Evolutionary conservation across 1,140 invertebrate species (phyloP), one percentile per base, ranked within the genome.

Genomic region (Pachyrhynchus sulphureomaculatus): DNA sequence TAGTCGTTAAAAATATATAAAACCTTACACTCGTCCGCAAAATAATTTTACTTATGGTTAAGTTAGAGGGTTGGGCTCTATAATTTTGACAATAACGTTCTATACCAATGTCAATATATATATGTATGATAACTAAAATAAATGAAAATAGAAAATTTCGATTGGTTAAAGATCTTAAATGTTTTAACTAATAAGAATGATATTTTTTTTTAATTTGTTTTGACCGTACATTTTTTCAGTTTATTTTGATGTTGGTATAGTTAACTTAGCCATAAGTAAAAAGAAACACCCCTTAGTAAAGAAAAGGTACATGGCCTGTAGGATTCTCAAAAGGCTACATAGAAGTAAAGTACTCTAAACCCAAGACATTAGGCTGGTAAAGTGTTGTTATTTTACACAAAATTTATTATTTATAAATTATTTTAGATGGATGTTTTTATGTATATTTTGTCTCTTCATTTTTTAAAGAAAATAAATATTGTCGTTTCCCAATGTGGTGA

Each of bases 1-100:
- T 24, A 84, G 81, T 66, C 53, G 61, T 42, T 64, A 55, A 23
- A 45, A 32, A 10, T 15, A 5, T 24, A 8, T 15, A 15, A 4
- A 39, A 24, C 18, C 23, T 23, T n/a, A 24, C 13, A 9, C 26
- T 18, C 20, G 4, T 15, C 4, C 34, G 47, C 34, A 49, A 24
- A n/a, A 2, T 26, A 1, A 9, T 29, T 20, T 33, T 17, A 3
- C 32, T 34, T 49, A 26, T 34, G 18, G 32, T 12, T 49, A 34
- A 20, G 18, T 0, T 49, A 49, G 13, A 49, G 34, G 24, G 21
- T 47, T 23, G 5, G 12, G 18, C 10, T 23, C 8, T 4, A 21
- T 29, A 9, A 13, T 3, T 29, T 1, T n/a, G 21, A 18, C 18
- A 15, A 26, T 21, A 29, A 9, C 21, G 13, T 29, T 47, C 13